These are phyloP conservation scores for Leucania comma DNA, from an alignment of 2,888 invertebrate genomes.

Conservation along the genomic window DNA sequence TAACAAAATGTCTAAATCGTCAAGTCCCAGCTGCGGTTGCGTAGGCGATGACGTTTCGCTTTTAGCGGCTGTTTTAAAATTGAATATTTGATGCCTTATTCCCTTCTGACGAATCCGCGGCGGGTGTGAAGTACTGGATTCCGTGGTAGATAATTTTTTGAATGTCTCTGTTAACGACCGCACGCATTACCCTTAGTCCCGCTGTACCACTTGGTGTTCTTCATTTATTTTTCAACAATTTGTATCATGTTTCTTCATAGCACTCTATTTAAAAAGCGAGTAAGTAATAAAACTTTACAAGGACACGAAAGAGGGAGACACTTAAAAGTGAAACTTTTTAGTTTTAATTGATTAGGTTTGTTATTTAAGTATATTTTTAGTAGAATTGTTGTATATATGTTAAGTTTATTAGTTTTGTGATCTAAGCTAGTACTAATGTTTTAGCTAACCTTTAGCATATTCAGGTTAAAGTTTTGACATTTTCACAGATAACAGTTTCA, in stretches of 20 bases:
- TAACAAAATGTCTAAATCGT: constrained; percentile 89
- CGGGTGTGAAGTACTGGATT: constrained; percentile 82
- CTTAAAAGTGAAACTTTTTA: constrained; percentile 12
- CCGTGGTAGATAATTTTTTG: constrained; percentile 86
- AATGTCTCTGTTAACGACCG: constrained; percentile 83
- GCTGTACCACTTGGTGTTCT: constrained; percentile 72
- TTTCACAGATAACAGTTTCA: not conserved
- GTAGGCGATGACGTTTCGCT: constrained; percentile 90
- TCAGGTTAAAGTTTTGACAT: not conserved
- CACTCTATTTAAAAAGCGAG: constrained; percentile 61
- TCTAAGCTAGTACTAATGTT: not conserved
- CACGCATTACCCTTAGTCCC: constrained; percentile 81
- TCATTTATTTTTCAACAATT: constrained; percentile 79
- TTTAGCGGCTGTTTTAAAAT: constrained; percentile 91
- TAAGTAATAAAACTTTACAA: constrained; percentile 54
- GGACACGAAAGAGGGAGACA: constrained; percentile 17
- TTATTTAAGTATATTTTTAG: constrained; percentile 1
- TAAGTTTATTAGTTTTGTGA: not conserved
- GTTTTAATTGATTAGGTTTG: constrained; percentile 18
- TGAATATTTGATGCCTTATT: constrained; percentile 90
- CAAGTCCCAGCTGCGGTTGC: constrained; percentile 88
- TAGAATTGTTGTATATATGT: not conserved
- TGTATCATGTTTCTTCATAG: constrained; percentile 68
- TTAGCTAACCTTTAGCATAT: not conserved
- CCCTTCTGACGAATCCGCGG: constrained; percentile 88